phyloP scores from a whole-genome alignment of 2,113 vertebrate genomes.

The Paracanthobrama guichenoti region DNA sequence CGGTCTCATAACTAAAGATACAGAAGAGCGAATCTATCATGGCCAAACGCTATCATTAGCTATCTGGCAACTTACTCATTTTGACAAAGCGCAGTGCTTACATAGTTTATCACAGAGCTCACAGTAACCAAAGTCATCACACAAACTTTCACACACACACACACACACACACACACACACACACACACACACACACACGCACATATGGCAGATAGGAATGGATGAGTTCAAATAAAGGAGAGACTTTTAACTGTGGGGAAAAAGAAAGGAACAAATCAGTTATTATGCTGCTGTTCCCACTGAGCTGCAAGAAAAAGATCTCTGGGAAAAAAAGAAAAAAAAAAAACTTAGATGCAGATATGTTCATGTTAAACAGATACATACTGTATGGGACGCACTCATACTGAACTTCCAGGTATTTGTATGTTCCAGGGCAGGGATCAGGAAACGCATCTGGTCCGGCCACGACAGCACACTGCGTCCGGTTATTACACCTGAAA shows the following conservation, averaged over 20 bases:
- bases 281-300: not conserved
- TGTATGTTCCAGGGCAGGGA: conserved; percentile 54
- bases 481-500: conserved; percentile 55
- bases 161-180: no score
- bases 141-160: conserved; percentile 8
- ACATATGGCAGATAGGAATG: conserved; percentile 22
- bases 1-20: conserved; percentile 42
- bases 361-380: conserved; percentile 15
- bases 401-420: conserved; percentile 55
- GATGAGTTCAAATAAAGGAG: conserved; percentile 41
- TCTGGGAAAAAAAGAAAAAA: not conserved
- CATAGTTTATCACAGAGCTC: conserved; percentile 49
- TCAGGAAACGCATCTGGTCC: conserved; percentile 54
- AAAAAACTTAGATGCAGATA: not conserved
- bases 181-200: not conserved
- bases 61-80: conserved; percentile 57
- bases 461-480: conserved; percentile 55
- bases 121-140: conserved; percentile 38
- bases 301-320: not conserved
- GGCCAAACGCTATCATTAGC: conserved; percentile 34
- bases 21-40: conserved; percentile 49
- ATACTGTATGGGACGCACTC: conserved; percentile 57
- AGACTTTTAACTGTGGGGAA: conserved; percentile 42
- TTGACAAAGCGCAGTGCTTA: conserved; percentile 52
- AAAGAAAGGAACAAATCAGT: conserved; percentile 21